Conservation (phyloP, 1,140 invertebrate genomes). For the Melitaea cinxia region DNA sequence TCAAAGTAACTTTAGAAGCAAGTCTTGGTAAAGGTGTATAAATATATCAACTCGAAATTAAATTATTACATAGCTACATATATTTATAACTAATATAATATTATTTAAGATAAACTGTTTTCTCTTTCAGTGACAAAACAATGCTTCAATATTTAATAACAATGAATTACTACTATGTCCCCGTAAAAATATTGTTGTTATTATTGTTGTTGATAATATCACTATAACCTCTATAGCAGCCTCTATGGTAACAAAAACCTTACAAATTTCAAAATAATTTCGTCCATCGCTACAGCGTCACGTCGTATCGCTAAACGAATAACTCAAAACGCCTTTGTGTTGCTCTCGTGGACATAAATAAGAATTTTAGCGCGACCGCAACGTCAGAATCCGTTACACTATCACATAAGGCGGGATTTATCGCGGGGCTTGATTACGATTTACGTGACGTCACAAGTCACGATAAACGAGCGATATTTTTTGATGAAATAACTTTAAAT, state of each 20-base stretch:
- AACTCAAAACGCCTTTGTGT: constrained; percentile 44
- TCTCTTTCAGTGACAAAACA: no score
- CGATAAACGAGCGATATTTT: background rate
- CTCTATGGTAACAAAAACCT: background rate
- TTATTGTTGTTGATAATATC: no score
- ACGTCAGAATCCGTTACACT: constrained; percentile 47
- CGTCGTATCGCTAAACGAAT: constrained; percentile 34
- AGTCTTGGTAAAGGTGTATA: no score
- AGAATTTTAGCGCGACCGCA: constrained; percentile 48
- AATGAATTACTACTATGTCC: no score
- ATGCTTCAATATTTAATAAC: no score
- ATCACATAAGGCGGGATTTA: constrained; percentile 57
- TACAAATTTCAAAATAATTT: constrained; percentile 15
- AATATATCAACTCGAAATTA: no score
- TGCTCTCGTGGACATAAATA: constrained; percentile 50
- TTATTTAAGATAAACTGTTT: no score
- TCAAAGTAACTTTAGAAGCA: no score
- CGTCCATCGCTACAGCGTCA: constrained; percentile 18
- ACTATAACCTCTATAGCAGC: no score
- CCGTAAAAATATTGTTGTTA: no score
- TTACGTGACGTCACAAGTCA: constrained; percentile 33
- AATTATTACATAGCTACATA: no score
- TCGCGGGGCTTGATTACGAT: constrained; percentile 56
- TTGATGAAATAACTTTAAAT: background rate
- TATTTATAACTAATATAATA: no score